Evolutionary conservation across 2,888 invertebrate species (phyloP).

Genomic region (Auanema freiburgensis): DNA sequence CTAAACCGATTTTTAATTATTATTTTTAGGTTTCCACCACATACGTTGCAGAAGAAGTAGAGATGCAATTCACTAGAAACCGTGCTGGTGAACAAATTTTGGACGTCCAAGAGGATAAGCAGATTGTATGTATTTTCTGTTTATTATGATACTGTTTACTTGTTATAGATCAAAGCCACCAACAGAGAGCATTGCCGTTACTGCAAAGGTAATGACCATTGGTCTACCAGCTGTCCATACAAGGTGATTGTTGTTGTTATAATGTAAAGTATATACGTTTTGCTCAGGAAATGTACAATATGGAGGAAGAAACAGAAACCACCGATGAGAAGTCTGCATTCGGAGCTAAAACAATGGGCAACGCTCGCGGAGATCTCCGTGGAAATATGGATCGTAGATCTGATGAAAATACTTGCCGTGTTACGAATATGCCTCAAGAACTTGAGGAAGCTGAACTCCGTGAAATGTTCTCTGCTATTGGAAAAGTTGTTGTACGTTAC

Average conservation of each 20-base stretch:
- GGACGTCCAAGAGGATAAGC: slow-evolving; percentile 66
- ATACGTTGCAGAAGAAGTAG: slow-evolving; percentile 90
- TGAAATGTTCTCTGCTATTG: slow-evolving; percentile 90
- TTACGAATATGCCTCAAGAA: slow-evolving; percentile 94
- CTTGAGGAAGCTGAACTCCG: slow-evolving; percentile 89
- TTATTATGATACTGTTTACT: not conserved
- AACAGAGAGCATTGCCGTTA: slow-evolving; percentile 59
- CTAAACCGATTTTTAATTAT: not conserved
- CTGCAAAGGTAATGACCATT: slow-evolving; percentile 76
- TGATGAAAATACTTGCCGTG: slow-evolving; percentile 81
- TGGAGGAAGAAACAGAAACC: slow-evolving; percentile 41
- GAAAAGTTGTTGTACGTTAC: slow-evolving; percentile 65
- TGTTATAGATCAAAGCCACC: slow-evolving; percentile 36
- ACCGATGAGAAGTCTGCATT: slow-evolving; percentile 37
- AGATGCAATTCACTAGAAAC: slow-evolving; percentile 74
- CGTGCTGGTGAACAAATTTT: slow-evolving; percentile 64
- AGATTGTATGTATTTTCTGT: slow-evolving; percentile 20
- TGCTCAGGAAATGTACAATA: slow-evolving; percentile 49
- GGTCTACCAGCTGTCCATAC: slow-evolving; percentile 97
- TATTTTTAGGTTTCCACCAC: slow-evolving; percentile 76
- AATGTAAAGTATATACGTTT: not conserved
- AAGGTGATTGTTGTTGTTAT: slow-evolving; percentile 75
- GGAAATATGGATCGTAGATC: slow-evolving; percentile 27
- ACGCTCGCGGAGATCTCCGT: no score
- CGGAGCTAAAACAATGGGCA: slow-evolving; percentile 16